Evolutionary conservation across 2,113 vertebrate genomes (phyloP).

Genomic region (Pogonocichla stellata): DNA sequence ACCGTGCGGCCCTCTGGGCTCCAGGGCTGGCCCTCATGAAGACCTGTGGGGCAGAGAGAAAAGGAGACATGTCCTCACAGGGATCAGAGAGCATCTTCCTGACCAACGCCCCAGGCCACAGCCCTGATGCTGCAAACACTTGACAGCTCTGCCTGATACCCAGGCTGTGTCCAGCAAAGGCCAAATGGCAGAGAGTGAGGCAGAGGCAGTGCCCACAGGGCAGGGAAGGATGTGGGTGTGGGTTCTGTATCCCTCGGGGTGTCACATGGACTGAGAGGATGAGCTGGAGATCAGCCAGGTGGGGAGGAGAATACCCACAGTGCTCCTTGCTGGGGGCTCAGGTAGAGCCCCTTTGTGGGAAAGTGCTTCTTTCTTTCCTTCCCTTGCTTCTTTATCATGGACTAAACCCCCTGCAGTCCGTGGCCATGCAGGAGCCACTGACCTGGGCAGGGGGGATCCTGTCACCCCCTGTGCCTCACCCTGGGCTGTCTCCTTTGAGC

Average conservation of each 20-base stretch:
- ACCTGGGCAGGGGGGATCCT: not conserved
- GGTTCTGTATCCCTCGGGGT: not conserved
- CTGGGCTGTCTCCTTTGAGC: not conserved
- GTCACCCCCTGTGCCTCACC: not conserved
- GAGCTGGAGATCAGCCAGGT: not conserved
- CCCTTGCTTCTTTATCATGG: not conserved
- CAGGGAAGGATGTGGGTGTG: not conserved
- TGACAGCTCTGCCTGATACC: not conserved
- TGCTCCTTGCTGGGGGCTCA: not conserved
- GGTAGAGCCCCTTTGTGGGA: not conserved
- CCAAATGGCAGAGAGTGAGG: not conserved
- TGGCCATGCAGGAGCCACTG: not conserved
- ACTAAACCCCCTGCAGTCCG: not conserved
- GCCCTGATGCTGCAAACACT: not conserved
- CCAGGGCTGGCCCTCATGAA: constrained; percentile 47
- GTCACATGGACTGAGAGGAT: not conserved
- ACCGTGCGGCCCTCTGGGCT: not conserved
- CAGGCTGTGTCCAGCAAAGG: not conserved
- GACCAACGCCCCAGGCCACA: not conserved
- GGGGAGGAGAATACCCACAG: not conserved
- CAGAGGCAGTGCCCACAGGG: not conserved
- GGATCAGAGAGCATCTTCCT: not conserved
- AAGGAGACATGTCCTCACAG: not conserved
- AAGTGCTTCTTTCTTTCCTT: not conserved
- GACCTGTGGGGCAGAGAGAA: constrained; percentile 10